Evolutionary conservation across 1,140 invertebrate species (phyloP), one percentile per base, ranked within the genome.

Genomic region (Caenorhabditis remanei): DNA sequence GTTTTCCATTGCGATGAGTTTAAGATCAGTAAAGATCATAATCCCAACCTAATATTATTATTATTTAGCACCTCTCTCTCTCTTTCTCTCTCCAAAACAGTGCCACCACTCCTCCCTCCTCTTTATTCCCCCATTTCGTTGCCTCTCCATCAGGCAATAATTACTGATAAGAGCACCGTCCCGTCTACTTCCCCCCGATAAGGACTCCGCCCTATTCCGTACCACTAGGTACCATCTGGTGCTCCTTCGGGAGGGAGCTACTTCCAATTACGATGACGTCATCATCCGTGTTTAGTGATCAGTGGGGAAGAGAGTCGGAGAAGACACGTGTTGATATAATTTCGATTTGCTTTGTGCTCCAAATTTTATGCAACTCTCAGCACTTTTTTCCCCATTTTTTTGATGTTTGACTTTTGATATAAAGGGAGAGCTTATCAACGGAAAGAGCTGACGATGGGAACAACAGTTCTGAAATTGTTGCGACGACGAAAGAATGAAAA

Each of bases 151-250:
- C 61, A 63, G n/a, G 61, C 19, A 19, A 63, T 58, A 58, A n/a
- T 63, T n/a, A 58, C n/a, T 58, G 61, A 63, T 63, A 63, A 63
- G 21, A 63, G 8, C 19, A 32, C 61, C n/a, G 24, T 53, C 32
- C 32, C 32, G 32, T 32, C 32, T 32, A 32, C 32, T 32, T 32
- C 55, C 55, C 55, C n/a, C 55, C n/a, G 56, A 58, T 58, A 58
- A 58, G 56, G 24, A 8, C 61, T 63, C 61, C 61, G 61, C 43
- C 71, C 19, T 8, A 53, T 24, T 50, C 46, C 21, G 71, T 79
- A 79, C 71, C 71, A 79, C 71, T 79, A 50, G 46, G 71, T 79
- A 79, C 71, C 71, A 79, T 48, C n/a, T 79, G 65, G n/a, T 46
- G 43, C 63, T 40, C 32, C 7, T 19, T n/a, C n/a, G 13, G 7